These are phyloP conservation scores for Anarsia innoxiella DNA, from an alignment of 2,888 invertebrate genomes.

Conservation along the genomic window DNA sequence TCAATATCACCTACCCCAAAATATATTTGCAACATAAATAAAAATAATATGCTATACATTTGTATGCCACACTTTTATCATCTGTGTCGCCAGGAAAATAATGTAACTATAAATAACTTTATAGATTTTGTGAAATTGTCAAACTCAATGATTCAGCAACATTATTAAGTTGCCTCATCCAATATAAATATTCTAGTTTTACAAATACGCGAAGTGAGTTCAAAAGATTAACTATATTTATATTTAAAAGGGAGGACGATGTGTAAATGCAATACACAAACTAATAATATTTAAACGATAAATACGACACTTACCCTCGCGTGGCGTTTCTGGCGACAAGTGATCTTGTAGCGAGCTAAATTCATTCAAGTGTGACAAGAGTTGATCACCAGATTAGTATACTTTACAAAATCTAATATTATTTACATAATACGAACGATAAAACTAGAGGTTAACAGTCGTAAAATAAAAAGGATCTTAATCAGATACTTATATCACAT, in stretches of 20 bases:
- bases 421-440: slow-evolving; percentile 58
- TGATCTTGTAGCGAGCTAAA: slow-evolving; percentile 8
- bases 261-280: slow-evolving; percentile 22
- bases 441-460: slow-evolving; percentile 52
- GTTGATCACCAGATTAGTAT: slow-evolving; percentile 36
- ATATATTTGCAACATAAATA: slow-evolving; percentile 6
- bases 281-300: slow-evolving; percentile 11
- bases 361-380: slow-evolving; percentile 9
- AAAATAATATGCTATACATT: slow-evolving; percentile 7
- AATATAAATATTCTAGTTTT: too few species aligned
- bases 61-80: slow-evolving; percentile 13
- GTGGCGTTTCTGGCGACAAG: slow-evolving; percentile 13
- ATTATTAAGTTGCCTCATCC: too few species aligned
- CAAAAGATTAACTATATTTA: too few species aligned
- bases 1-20: slow-evolving; percentile 1
- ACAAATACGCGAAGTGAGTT: too few species aligned
- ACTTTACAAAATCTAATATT: slow-evolving; percentile 56
- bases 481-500: slow-evolving; percentile 65
- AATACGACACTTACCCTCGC: slow-evolving; percentile 12
- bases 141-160: too few species aligned
- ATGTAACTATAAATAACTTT: neutral
- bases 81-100: slow-evolving; percentile 22
- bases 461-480: slow-evolving; percentile 60
- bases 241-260: slow-evolving; percentile 27
- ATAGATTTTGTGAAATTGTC: slow-evolving; percentile 6